Evolutionary conservation across 1,140 invertebrate genomes (phyloP), one percentile per base, ranked within the genome.

Genomic region (Kradibia gibbosae): DNA sequence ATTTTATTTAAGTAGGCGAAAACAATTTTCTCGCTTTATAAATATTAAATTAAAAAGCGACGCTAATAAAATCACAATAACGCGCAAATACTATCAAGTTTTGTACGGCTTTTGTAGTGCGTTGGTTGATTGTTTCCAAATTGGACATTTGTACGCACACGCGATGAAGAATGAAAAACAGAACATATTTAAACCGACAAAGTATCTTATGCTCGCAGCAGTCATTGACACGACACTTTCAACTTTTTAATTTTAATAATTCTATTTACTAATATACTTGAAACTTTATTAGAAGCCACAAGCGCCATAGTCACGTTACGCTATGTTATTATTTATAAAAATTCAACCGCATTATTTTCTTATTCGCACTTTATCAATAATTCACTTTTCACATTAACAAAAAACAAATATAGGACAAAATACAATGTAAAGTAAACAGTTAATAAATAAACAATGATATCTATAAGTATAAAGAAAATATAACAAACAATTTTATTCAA

Each of bases 361-460:
- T 77, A 20, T 55, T 72, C 70, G 53, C 74, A 62, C 81, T 34
- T 62, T 55, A 57, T 78, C 77, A 70, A 75, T 78, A 82, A 62
- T 80, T 84, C 72, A 81, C 81, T 76, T 86, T 85, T 86, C 85
- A 83, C 83, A 87, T 87, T 85, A 90, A 91, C 89, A 91, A 89
- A 90, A 87, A 90, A 91, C 88, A 90, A 90, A 82, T 85, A 82
- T 84, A 88, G 85, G 86, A 87, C 86, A 86, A 86, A 86, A 89
- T 88, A 90, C 85, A 87, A 87, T 78, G 86, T 87, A 89, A 89
- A 91, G 88, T 90, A 91, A 91, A 91, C 89, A 90, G 87, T 87
- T 89, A 86, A 91, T 91, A 91, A 91, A 91, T 91, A 90, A 91
- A 91, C 90, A 91, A 91, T 91, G 85, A 89, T 84, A 87, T 89